A percentile compares a stretch with the other conserved stretches of the same genome.
Evolutionary conservation across 2,888 invertebrate species (phyloP).

Genomic region (Tortrix viridana): DNA sequence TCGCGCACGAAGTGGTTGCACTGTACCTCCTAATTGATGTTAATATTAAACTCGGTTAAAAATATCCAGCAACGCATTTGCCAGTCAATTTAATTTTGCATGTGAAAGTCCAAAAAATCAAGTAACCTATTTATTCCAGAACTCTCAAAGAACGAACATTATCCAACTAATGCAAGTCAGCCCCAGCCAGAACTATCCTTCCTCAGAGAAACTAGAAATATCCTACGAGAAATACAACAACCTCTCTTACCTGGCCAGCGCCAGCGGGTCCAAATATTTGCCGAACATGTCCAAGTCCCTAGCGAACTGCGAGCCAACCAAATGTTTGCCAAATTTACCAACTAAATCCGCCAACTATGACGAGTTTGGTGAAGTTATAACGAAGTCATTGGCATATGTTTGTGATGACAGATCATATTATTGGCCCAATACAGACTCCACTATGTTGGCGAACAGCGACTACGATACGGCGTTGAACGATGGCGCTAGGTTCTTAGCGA

Average conservation of each 20-base stretch:
- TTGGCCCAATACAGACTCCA: constrained; percentile 6
- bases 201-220: constrained; percentile 47
- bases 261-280: constrained; percentile 43
- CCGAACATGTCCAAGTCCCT: constrained; percentile 29
- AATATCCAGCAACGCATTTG: constrained; percentile 23
- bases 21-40: no score
- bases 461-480: constrained; percentile 13
- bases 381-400: constrained; percentile 20
- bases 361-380: neutral
- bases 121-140: constrained; percentile 45
- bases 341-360: constrained; percentile 11
- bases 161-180: constrained; percentile 62
- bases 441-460: neutral
- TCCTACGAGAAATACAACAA: constrained; percentile 44
- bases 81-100: no score
- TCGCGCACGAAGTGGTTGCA: no score
- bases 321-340: constrained; percentile 21
- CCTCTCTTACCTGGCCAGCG: constrained; percentile 1
- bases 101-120: no score
- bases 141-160: constrained; percentile 48
- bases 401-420: constrained; percentile 2
- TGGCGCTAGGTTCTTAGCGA: constrained; percentile 43
- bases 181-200: constrained; percentile 42
- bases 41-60: no score
- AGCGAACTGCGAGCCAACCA: constrained; percentile 33